Conservation (phyloP, 1,140 invertebrate genomes). For the Diorhabda elongata region DNA sequence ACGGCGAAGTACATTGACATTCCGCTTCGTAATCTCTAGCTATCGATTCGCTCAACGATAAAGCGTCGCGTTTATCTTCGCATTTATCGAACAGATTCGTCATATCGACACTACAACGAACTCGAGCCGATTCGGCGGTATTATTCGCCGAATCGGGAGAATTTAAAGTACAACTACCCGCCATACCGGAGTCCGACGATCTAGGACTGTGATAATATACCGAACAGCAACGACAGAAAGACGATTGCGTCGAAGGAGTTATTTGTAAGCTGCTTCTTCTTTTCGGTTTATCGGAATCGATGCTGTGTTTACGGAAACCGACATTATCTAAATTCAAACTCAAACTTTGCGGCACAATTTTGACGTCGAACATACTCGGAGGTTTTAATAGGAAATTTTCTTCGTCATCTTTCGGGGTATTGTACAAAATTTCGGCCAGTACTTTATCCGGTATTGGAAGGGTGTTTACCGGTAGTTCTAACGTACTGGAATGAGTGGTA, state of each 20-base stretch:
- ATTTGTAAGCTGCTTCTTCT: slow-evolving; percentile 42
- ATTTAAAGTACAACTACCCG: slow-evolving; percentile 69
- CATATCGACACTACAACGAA: slow-evolving; percentile 27
- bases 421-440: slow-evolving; percentile 52
- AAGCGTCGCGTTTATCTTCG: slow-evolving; percentile 19
- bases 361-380: slow-evolving; percentile 50
- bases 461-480: slow-evolving; percentile 50
- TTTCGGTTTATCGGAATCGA: slow-evolving; percentile 42
- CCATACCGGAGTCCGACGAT: slow-evolving; percentile 80
- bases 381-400: slow-evolving; percentile 50
- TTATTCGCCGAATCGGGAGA: slow-evolving; percentile 55
- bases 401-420: slow-evolving; percentile 42
- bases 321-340: slow-evolving; percentile 34
- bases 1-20: slow-evolving; percentile 67
- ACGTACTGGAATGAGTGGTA: slow-evolving; percentile 52
- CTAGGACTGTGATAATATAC: slow-evolving; percentile 57
- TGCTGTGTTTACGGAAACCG: slow-evolving; percentile 41
- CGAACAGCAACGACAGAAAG: slow-evolving; percentile 58
- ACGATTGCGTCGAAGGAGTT: slow-evolving; percentile 28
- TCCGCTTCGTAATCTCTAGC: slow-evolving; percentile 64
- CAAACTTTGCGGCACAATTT: slow-evolving; percentile 26
- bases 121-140: slow-evolving; percentile 7
- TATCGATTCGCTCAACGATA: slow-evolving; percentile 58
- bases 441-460: slow-evolving; percentile 50
- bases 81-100: slow-evolving; percentile 26